These are phyloP conservation scores for Etheostoma nigrum DNA, from an alignment of 2,797 vertebrate genomes.

Conservation along the genomic window DNA sequence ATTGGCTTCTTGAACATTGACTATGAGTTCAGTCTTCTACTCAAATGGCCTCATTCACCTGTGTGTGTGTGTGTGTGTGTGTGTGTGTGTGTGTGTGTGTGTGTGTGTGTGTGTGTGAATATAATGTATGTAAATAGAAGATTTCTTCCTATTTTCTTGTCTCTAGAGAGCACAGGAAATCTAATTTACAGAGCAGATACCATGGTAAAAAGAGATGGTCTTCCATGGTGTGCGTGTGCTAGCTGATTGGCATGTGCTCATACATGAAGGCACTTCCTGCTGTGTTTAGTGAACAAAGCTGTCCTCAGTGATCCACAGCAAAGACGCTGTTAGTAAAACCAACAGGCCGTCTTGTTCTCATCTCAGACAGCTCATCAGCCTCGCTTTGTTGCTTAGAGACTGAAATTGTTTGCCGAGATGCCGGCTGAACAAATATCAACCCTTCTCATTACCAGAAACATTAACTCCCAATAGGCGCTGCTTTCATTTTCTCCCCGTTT, in stretches of 20 bases:
- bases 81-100: too few species aligned
- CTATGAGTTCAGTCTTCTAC: too few species aligned
- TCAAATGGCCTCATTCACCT: too few species aligned
- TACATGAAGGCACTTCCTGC: constrained; percentile 2
- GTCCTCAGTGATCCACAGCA: constrained; percentile 38
- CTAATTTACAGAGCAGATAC: background rate
- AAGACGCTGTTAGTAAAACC: constrained; percentile 30
- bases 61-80: too few species aligned
- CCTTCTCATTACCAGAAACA: constrained; percentile 63
- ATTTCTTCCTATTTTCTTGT: background rate
- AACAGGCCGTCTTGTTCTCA: constrained; percentile 26
- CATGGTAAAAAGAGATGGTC: background rate
- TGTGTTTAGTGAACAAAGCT: constrained; percentile 4
- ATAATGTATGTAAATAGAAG: background rate
- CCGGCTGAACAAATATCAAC: constrained; percentile 61
- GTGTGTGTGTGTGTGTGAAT: too few species aligned
- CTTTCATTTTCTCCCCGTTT: constrained; percentile 1
- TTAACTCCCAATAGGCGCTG: constrained; percentile 40
- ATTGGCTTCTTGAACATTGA: too few species aligned
- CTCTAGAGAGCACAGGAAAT: too few species aligned
- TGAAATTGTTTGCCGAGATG: constrained; percentile 52
- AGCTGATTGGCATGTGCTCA: constrained; percentile 11
- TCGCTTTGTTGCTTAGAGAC: constrained; percentile 58
- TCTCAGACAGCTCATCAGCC: constrained; percentile 1
- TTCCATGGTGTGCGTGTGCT: background rate